These are phyloP conservation scores for Andrena trimmerana DNA, from an alignment of 2,888 invertebrate species.

Conservation along the genomic window DNA sequence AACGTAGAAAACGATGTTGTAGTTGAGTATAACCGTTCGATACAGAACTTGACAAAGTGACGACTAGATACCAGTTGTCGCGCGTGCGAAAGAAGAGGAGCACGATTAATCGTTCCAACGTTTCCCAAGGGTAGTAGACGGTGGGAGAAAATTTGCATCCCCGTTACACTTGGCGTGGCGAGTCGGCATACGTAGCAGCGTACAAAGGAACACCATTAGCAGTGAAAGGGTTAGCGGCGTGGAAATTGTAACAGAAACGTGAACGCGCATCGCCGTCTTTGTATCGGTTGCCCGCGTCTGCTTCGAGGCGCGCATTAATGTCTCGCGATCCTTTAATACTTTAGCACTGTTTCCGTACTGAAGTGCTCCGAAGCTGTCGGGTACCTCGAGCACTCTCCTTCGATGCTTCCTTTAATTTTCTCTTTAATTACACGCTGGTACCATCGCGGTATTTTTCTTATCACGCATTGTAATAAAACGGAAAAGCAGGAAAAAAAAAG, in stretches of 20 bases:
- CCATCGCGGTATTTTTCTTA: not conserved
- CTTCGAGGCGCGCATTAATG: conserved; percentile 2
- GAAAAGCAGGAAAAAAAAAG: too few relatives aligned
- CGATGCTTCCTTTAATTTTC: not conserved
- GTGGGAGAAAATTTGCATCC: conserved; percentile 4
- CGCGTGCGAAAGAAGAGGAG: not conserved
- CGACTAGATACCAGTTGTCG: conserved; percentile 6
- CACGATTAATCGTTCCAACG: not conserved
- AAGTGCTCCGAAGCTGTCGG: not conserved
- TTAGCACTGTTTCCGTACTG: not conserved
- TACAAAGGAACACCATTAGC: conserved; percentile 23
- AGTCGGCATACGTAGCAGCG: conserved; percentile 44
- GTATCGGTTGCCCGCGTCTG: conserved; percentile 38
- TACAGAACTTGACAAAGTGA: not conserved
- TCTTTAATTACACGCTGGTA: not conserved
- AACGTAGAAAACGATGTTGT: conserved; percentile 25
- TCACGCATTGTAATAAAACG: not conserved
- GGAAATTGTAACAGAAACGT: conserved; percentile 20
- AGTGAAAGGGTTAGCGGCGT: conserved; percentile 61
- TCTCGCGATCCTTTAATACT: not conserved
- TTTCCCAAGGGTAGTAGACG: not conserved
- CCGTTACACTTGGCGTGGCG: conserved; percentile 7
- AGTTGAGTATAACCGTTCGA: conserved; percentile 17
- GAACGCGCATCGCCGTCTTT: conserved; percentile 31
- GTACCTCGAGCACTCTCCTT: not conserved